These are phyloP conservation scores for Frankliniella intonsa DNA, from an alignment of 2,888 invertebrate genomes.

Conservation along the genomic window DNA sequence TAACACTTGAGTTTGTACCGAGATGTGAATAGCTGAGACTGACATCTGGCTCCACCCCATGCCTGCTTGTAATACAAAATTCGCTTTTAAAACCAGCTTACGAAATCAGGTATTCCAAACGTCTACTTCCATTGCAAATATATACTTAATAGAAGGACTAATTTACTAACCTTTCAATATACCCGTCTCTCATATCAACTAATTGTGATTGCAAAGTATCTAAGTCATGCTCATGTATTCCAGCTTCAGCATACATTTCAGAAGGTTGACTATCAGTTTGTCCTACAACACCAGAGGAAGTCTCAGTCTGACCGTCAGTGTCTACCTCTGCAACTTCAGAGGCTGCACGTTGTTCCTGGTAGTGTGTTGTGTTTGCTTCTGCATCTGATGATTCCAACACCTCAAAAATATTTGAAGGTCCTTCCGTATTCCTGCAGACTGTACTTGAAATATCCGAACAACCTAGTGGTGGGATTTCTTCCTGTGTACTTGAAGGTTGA, in stretches of 20 bases:
- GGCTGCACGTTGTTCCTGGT: too few relatives aligned
- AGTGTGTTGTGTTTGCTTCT: too few relatives aligned
- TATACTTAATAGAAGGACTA: too few relatives aligned
- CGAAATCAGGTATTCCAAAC: neutral
- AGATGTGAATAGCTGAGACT: constrained; percentile 45
- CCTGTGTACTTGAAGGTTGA: too few relatives aligned
- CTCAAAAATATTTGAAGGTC: too few relatives aligned
- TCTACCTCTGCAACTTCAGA: too few relatives aligned
- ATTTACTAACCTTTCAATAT: constrained; percentile 39
- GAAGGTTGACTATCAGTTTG: neutral
- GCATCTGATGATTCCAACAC: too few relatives aligned
- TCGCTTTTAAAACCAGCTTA: neutral
- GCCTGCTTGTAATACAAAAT: constrained; percentile 37
- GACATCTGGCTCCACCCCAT: constrained; percentile 45
- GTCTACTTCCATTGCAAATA: too few relatives aligned
- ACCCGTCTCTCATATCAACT: constrained; percentile 39
- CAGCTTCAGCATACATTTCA: neutral
- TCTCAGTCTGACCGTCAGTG: neutral
- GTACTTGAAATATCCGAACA: too few relatives aligned
- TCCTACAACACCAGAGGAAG: neutral
- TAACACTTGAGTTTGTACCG: neutral
- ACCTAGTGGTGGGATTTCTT: too few relatives aligned
- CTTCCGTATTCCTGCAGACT: too few relatives aligned
- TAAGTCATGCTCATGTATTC: neutral
- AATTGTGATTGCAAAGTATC: constrained; percentile 34